Conservation (phyloP, 2,797 vertebrate species). For the Gobio occitaniae region DNA sequence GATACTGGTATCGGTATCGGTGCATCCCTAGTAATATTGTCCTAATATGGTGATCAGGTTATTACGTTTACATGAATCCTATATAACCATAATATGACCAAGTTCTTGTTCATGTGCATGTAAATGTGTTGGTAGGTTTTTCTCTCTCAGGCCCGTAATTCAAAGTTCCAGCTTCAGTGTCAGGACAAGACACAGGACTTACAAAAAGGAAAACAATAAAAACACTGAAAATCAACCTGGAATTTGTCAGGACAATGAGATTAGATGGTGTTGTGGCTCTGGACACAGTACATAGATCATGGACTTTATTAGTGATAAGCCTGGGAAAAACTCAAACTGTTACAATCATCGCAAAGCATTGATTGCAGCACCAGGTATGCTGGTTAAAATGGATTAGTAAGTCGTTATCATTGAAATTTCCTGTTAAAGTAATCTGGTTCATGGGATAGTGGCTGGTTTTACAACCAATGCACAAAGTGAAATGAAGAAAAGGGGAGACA, state of each 20-base stretch:
- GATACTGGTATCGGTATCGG: too few relatives aligned
- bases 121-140: not conserved
- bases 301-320: slow-evolving; percentile 9
- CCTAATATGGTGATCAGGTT: not conserved
- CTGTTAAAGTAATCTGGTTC: not conserved
- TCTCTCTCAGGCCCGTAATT: not conserved
- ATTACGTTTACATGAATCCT: not conserved
- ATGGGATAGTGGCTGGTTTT: not conserved
- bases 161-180: slow-evolving; percentile 14
- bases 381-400: slow-evolving; percentile 26
- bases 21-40: not conserved
- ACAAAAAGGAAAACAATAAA: not conserved
- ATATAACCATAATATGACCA: not conserved
- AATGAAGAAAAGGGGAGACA: not conserved
- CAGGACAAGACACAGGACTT: not conserved
- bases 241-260: not conserved
- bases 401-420: not conserved
- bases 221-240: not conserved
- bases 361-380: not conserved
- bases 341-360: not conserved
- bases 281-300: not conserved
- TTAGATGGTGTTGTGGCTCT: slow-evolving; percentile 13
- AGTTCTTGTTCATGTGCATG: not conserved
- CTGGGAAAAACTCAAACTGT: not conserved
- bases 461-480: slow-evolving; percentile 6